Base-by-base conservation (phyloP, 2,888 invertebrate genomes). In the Neoitamus cyanurus region DNA sequence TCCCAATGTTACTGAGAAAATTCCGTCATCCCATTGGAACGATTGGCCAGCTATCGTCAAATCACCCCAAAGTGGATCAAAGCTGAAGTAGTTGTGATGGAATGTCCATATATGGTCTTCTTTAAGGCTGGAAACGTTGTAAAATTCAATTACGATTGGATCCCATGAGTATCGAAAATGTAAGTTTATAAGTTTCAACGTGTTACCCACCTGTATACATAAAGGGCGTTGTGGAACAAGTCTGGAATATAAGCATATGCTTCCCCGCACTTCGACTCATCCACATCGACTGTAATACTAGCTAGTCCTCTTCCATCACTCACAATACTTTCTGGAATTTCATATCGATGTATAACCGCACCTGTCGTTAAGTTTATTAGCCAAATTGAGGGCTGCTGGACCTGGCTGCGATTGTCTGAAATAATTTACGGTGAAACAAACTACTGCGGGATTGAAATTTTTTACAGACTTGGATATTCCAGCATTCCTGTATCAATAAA, bases 1-100 rank as follows among this genome's bases (percentile, higher is more conserved):
- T 0, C 94, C 93, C 13, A 95, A 88, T 0, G 94, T 94, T 0
- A 95, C 89, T 85, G 96, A 96, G 90, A 96, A 96, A 11, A 96
- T 92, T 0, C 96, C 96, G 88, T 96, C 96, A 86, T 94, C 94
- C 96, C 96, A 97, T 88, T 95, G 94, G 91, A 96, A 97, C 0
- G 92, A 90, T 87, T 95, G 93, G 0, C 94, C 95, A 37, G 94
- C 94, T 80, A 96, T 92, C 77, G 92, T 92, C 84, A 95, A 93
- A 87, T 95, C 94, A 0, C 95, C 95, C 88, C 92, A 92, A 0
- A 93, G 88, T 0, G 96, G 96, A 88, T 96, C 95, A 87, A 96
- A 94, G 88, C 93, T 93, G 90, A 96, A 96, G 88, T 93, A 96
- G 88, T 95, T 95, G 88, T 97, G 96, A 0, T 90, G 89, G n/a